These are phyloP conservation scores for Gonocerus acuteangulatus DNA, from an alignment of 2,888 invertebrate species.

Conservation along the genomic window DNA sequence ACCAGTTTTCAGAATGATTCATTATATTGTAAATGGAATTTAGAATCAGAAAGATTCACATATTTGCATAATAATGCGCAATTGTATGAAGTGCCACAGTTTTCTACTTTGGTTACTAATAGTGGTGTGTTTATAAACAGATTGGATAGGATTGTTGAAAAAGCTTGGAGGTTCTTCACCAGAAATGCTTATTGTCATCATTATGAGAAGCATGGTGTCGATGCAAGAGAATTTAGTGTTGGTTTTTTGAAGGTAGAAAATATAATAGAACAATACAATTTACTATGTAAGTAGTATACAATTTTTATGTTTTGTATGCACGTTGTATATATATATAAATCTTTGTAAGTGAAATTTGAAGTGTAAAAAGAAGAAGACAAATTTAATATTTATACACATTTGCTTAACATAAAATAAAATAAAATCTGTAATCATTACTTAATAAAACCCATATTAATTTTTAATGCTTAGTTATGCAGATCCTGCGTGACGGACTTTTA, in stretches of 20 bases:
- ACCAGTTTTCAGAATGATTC: slow-evolving; percentile 42
- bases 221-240: slow-evolving; percentile 46
- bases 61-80: slow-evolving; percentile 44
- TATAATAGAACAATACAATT: slow-evolving; percentile 45
- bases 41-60: slow-evolving; percentile 41
- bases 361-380: too few relatives aligned
- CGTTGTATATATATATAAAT: too few relatives aligned
- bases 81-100: slow-evolving; percentile 45
- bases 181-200: slow-evolving; percentile 49
- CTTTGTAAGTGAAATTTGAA: too few relatives aligned
- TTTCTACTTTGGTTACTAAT: slow-evolving; percentile 46
- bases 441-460: too few relatives aligned
- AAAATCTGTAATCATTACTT: too few relatives aligned
- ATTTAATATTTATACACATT: too few relatives aligned
- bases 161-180: slow-evolving; percentile 47
- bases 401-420: too few relatives aligned
- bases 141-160: slow-evolving; percentile 44
- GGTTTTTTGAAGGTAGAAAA: slow-evolving; percentile 48
- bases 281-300: background rate
- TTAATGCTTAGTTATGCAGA: too few relatives aligned
- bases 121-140: slow-evolving; percentile 44
- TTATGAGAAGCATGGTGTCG: slow-evolving; percentile 47
- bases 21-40: slow-evolving; percentile 45
- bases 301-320: too few relatives aligned
- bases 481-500: too few relatives aligned